Conservation (phyloP, 2,797 vertebrate species). For the Sebastiscus tertius region DNA sequence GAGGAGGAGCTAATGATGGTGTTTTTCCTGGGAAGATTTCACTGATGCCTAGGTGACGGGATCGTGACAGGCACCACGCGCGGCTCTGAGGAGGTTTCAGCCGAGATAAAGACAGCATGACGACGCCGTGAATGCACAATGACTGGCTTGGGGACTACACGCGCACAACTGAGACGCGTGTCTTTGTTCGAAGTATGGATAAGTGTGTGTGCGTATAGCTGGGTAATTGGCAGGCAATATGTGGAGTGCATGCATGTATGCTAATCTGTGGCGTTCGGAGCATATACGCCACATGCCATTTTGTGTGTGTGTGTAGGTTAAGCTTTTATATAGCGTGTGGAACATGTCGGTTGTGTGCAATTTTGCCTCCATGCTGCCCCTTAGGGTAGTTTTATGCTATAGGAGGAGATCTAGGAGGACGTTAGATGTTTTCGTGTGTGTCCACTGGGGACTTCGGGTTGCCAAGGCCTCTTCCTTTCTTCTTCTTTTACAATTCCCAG, state of each 20-base stretch:
- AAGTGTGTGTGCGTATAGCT: slow-evolving; percentile 12
- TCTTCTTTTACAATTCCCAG: slow-evolving; percentile 13
- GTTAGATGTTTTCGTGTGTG: slow-evolving; percentile 17
- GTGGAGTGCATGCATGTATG: slow-evolving; percentile 16
- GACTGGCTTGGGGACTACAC: slow-evolving; percentile 20
- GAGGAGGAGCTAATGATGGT: slow-evolving; percentile 51
- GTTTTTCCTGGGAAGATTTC: slow-evolving; percentile 52
- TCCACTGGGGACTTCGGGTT: slow-evolving; percentile 17
- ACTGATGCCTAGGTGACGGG: slow-evolving; percentile 48
- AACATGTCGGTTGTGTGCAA: not conserved
- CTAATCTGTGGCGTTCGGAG: slow-evolving; percentile 31
- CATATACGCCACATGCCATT: slow-evolving; percentile 1
- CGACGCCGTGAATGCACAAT: slow-evolving; percentile 13
- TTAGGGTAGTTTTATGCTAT: slow-evolving; percentile 26
- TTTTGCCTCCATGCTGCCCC: not conserved
- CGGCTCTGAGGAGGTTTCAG: slow-evolving; percentile 32
- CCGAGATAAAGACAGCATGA: slow-evolving; percentile 48
- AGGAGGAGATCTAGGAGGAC: slow-evolving; percentile 24
- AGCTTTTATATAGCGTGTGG: slow-evolving; percentile 8
- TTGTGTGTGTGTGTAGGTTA: not conserved
- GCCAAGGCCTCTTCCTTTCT: not conserved
- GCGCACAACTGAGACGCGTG: not conserved
- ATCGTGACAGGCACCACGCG: slow-evolving; percentile 41
- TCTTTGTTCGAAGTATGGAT: not conserved
- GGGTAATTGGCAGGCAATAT: slow-evolving; percentile 14